These are phyloP conservation scores for Calliopsis andreniformis DNA, from an alignment of 1,140 invertebrate genomes.

Conservation along the genomic window DNA sequence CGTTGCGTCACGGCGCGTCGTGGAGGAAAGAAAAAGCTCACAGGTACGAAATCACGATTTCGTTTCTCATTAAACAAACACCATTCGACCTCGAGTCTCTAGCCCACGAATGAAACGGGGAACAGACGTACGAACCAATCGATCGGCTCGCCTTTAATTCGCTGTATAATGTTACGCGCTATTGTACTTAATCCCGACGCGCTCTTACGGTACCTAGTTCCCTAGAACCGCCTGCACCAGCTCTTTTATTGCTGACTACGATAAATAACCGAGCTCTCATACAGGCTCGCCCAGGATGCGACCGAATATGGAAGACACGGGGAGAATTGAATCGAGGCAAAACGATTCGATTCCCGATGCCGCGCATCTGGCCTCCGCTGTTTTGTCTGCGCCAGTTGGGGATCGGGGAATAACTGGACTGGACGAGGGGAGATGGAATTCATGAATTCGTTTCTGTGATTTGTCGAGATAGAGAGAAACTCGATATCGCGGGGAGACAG, in stretches of 20 bases:
- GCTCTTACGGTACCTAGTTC: conserved; percentile 46
- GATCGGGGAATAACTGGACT: not conserved
- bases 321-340: conserved; percentile 22
- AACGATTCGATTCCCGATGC: not conserved
- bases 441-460: too few relatives aligned
- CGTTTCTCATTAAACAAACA: conserved; percentile 33
- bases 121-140: not conserved
- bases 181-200: conserved; percentile 45
- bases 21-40: not conserved
- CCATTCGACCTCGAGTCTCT: conserved; percentile 12
- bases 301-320: conserved; percentile 41
- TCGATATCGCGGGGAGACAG: too few relatives aligned
- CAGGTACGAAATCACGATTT: conserved; percentile 27
- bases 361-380: not conserved
- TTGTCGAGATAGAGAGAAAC: too few relatives aligned
- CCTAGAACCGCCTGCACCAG: not conserved
- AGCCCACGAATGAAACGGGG: not conserved
- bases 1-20: not conserved
- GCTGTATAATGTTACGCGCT: conserved; percentile 53
- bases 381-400: not conserved
- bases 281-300: not conserved
- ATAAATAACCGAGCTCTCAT: conserved; percentile 37
- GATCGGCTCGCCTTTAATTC: conserved; percentile 35
- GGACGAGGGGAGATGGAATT: not conserved
- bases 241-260: conserved; percentile 3